These are phyloP conservation scores for Vollenhovia emeryi DNA, from an alignment of 1,140 invertebrate species.

Conservation along the genomic window DNA sequence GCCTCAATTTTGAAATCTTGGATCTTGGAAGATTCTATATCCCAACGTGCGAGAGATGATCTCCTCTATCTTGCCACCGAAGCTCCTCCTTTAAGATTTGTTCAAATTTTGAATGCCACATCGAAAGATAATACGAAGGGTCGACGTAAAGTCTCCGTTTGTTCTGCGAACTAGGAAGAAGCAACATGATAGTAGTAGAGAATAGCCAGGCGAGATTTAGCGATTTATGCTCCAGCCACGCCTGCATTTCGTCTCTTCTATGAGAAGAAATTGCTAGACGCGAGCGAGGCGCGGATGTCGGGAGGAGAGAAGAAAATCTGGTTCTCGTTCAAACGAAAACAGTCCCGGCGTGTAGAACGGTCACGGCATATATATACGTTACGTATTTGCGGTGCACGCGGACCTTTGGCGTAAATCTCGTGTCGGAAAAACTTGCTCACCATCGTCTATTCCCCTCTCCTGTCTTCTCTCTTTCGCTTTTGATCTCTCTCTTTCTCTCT, in stretches of 20 bases:
- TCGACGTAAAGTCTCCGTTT: slow-evolving; percentile 21
- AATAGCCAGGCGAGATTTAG: slow-evolving; percentile 74
- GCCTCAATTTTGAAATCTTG: background rate
- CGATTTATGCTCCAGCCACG: slow-evolving; percentile 77
- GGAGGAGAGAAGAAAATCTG: slow-evolving; percentile 11
- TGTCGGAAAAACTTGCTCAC: slow-evolving; percentile 68
- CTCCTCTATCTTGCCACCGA: background rate
- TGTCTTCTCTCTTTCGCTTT: background rate
- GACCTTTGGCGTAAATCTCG: slow-evolving; percentile 72
- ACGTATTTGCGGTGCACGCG: slow-evolving; percentile 67
- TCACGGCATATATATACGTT: slow-evolving; percentile 54
- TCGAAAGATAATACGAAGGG: background rate
- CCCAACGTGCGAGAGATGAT: background rate
- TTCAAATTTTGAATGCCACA: slow-evolving; percentile 25
- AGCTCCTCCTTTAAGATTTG: background rate
- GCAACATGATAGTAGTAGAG: slow-evolving; percentile 1
- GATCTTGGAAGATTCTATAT: slow-evolving; percentile 21
- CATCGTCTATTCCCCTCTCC: background rate
- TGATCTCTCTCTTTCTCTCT: background rate
- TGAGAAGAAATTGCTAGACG: slow-evolving; percentile 66
- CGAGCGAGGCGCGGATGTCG: slow-evolving; percentile 8
- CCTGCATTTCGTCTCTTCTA: slow-evolving; percentile 72
- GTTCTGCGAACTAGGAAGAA: slow-evolving; percentile 1
- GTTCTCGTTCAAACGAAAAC: slow-evolving; percentile 57
- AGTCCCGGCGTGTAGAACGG: slow-evolving; percentile 50